Base-by-base conservation (phyloP, 2,888 invertebrate species). In the Antitype chi region DNA sequence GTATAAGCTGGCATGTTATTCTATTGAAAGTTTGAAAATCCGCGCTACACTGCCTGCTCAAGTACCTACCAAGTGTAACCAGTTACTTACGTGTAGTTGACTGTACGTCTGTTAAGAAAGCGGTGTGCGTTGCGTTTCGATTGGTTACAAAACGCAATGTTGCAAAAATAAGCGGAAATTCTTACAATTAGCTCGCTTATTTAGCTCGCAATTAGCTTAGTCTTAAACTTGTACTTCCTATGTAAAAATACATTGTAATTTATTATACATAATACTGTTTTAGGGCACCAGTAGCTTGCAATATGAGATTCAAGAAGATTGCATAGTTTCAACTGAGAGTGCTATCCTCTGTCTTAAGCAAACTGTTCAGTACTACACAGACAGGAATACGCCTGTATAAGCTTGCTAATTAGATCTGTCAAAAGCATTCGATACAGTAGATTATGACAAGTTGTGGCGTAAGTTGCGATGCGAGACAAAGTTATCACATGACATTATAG, bases 151-250 rank as follows among this genome's bases (percentile, higher is more conserved):
- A 85, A 78, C 74, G 72, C 38, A 52, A 8, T 23, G 57, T 84
- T 84, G 74, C 82, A 73, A 38, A 79, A 80, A 80, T 80, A 73
- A 32, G 67, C 77, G 82, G 77, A 85, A 73, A 76, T 59, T 68
- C 69, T 55, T 38, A 74, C 59, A 72, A 70, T 82, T 79, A 69
- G 23, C 55, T 80, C 52, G 38, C n/a, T n/a, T n/a, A n/a, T n/a
- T n/a, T n/a, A n/a, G n/a, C n/a, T n/a, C n/a, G n/a, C n/a, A 76
- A 70, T 64, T 55, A n/a, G n/a, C n/a, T n/a, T n/a, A n/a, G 66
- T 63, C 52, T 70, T 59, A 70, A 32, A 60, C 20, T 53, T 68
- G 43, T 68, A 53, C 57, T 70, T 52, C 25, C 60, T 66, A 52
- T 55, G 52, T 57, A 68, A 55, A 32, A 15, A 15, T 57, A 69